Base-by-base conservation (phyloP, 1,140 invertebrate species). In the Drosophila serrata region DNA sequence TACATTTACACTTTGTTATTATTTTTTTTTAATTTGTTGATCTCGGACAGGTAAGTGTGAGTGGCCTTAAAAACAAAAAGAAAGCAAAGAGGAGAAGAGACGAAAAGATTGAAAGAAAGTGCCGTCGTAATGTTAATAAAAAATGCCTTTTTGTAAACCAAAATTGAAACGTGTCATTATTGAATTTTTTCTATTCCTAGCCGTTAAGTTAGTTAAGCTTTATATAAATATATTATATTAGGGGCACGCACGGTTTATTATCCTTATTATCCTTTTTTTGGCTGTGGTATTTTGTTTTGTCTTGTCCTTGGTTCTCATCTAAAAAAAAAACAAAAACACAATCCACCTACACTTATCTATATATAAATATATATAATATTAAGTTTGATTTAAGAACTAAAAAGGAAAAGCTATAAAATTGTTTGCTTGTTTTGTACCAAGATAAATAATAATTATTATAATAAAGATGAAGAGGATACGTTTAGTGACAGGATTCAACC, bases 91-190 rank as follows among this genome's bases (percentile, higher is more conserved):
- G 17, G 29, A 33, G 17, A 55, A 27, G 7, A 31, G 11, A 42
- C 29, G 9, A 12, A 5, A 29, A 33, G 24, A 42, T 12, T 22
- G 42, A 24, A 17, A 33, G 35, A 29, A 17, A 51, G n/a, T 46
- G 11, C 46, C 33, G 17, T 19, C 53, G 53, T 77, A 68, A 75
- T 75, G 69, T 75, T 76, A 88, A 90, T 88, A 88, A 88, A 88
- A 88, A 85, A 73, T 80, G 51, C 45, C 55, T 78, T 85, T 87
- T 90, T 67, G 69, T 80, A 78, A 55, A 64, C 58, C 86, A 90
- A 88, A 88, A 84, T 88, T 84, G 74, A 88, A 88, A 85, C 82
- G 85, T 88, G 85, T 88, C 80, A 79, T 88, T 90, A 88, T 90
- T 88, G 84, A 80, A 87, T 87, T 68, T 42, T 55, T 19, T 17